These are phyloP conservation scores for Leptinotarsa defecta DNA, from an alignment of 1,140 invertebrate species.

Conservation along the genomic window DNA sequence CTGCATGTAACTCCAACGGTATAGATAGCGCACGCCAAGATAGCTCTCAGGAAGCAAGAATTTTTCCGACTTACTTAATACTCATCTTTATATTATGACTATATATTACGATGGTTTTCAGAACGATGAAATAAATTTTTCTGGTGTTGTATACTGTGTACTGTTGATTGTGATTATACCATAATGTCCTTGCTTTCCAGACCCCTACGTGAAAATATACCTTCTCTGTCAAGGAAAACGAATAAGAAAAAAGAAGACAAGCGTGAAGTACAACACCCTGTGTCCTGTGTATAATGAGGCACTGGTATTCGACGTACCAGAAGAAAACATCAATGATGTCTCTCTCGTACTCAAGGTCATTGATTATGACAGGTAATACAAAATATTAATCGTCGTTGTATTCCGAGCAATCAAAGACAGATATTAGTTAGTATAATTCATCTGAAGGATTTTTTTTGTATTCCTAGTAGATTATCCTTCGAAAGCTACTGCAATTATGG, in stretches of 20 bases:
- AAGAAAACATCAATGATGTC: conserved; percentile 80
- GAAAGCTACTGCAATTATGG: too few species aligned
- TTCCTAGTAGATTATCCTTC: too few species aligned
- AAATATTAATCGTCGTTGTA: too few species aligned
- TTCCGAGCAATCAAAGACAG: too few species aligned
- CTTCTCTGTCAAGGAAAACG: conserved; percentile 74
- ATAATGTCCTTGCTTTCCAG: conserved; percentile 48
- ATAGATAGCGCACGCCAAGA: too few species aligned
- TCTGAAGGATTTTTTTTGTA: too few species aligned
- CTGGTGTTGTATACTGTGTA: not conserved
- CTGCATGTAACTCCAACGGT: too few species aligned
- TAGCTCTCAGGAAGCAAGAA: too few species aligned
- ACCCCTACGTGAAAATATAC: conserved; percentile 81
- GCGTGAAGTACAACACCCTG: conserved; percentile 79
- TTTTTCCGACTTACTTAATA: too few species aligned
- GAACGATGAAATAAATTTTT: not conserved
- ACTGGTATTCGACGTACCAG: conserved; percentile 73
- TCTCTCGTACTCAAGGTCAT: conserved; percentile 85
- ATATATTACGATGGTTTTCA: not conserved
- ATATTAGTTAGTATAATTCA: too few species aligned
- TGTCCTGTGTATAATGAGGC: conserved; percentile 81
- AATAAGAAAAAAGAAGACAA: conserved; percentile 89
- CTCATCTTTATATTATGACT: too few species aligned
- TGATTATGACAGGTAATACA: conserved; percentile 81
- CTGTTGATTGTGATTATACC: not conserved